These are phyloP conservation scores for Hemaris fuciformis DNA, from an alignment of 2,888 invertebrate species.

Conservation along the genomic window DNA sequence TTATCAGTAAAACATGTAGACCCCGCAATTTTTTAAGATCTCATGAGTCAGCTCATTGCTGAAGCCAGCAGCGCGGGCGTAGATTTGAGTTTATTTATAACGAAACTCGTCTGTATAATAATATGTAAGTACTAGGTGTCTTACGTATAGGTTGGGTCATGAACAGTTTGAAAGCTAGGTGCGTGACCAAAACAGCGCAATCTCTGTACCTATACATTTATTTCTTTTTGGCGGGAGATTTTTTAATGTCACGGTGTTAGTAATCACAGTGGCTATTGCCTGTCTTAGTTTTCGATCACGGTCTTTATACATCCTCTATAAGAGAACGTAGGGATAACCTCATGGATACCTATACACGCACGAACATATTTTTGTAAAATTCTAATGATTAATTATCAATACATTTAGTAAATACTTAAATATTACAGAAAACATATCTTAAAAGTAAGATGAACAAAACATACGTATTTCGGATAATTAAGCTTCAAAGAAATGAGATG, in stretches of 20 bases:
- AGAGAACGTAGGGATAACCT: no score
- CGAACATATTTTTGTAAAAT: no score
- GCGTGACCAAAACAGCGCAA: neutral
- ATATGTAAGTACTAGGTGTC: constrained; percentile 14
- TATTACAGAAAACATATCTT: neutral
- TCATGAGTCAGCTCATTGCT: constrained; percentile 35
- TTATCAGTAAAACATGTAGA: constrained; percentile 7
- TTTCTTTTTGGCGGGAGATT: no score
- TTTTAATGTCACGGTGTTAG: no score
- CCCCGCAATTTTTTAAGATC: constrained; percentile 15
- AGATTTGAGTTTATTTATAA: constrained; percentile 29
- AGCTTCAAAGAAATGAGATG: neutral
- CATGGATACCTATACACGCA: no score
- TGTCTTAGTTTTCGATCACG: no score
- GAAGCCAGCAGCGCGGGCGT: constrained; percentile 25
- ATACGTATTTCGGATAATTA: neutral
- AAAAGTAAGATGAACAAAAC: neutral
- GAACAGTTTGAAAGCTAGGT: neutral
- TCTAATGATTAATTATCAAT: no score
- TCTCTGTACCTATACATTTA: neutral
- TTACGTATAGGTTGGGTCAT: constrained; percentile 6
- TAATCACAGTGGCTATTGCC: no score
- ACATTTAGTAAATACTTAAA: no score
- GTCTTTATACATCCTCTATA: no score
- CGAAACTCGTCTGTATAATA: constrained; percentile 18